phyloP scores from a whole-genome alignment of 2,797 vertebrate species.

The Enteromius mattozi region DNA sequence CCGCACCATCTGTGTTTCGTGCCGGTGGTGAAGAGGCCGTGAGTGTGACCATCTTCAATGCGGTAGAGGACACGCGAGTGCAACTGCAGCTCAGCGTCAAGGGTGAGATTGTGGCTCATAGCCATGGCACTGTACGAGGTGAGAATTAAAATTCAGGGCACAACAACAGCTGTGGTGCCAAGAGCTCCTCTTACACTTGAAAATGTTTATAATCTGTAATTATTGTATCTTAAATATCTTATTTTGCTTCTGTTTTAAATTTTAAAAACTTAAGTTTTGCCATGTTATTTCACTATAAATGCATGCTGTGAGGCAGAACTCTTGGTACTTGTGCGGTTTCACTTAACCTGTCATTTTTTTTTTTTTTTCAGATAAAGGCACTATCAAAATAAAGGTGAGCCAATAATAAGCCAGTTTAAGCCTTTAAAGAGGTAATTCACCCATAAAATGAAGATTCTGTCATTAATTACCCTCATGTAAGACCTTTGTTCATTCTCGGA shows the following conservation, averaged over 20 bases:
- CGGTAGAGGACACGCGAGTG: slow-evolving; percentile 82
- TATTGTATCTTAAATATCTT: background rate
- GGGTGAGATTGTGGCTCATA: slow-evolving; percentile 83
- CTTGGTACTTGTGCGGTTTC: background rate
- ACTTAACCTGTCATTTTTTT: background rate
- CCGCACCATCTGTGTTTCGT: slow-evolving; percentile 89
- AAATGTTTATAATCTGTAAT: background rate
- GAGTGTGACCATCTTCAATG: slow-evolving; percentile 90
- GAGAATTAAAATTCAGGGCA: slow-evolving; percentile 60
- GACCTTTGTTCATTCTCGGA: background rate
- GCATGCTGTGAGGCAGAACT: background rate
- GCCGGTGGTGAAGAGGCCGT: slow-evolving; percentile 87
- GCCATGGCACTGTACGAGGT: slow-evolving; percentile 84
- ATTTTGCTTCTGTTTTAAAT: background rate
- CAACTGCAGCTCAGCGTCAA: slow-evolving; percentile 89
- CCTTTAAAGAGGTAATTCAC: background rate
- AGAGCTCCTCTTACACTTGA: background rate
- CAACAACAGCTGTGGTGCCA: background rate
- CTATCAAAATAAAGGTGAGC: slow-evolving; percentile 91
- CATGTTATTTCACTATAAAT: background rate
- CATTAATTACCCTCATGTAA: background rate
- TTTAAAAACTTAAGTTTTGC: background rate
- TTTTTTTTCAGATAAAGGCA: slow-evolving; percentile 87
- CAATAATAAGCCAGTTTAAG: background rate
- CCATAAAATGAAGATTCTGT: background rate